phyloP scores from a whole-genome alignment of 92 coral and sea anemone species.

The Plumapathes pennacea region DNA sequence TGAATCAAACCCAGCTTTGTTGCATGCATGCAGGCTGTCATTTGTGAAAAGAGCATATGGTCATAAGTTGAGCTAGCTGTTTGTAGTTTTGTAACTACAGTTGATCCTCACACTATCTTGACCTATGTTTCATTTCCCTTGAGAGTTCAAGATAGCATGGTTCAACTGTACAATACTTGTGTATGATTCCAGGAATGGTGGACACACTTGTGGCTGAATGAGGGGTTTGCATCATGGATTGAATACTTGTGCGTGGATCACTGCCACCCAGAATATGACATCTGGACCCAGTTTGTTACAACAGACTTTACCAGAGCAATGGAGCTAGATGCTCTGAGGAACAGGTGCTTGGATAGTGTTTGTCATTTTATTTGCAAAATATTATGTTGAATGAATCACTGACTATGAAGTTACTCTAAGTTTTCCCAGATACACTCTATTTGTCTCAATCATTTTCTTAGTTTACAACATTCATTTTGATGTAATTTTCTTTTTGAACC shows the following conservation, averaged over 20 bases:
- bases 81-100: no score
- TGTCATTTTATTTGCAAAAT: neutral
- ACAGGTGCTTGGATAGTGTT: conserved; percentile 52
- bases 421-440: no score
- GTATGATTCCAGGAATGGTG: conserved; percentile 84
- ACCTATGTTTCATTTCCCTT: no score
- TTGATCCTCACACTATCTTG: no score
- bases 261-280: conserved; percentile 92
- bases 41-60: no score
- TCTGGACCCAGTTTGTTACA: conserved; percentile 99
- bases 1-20: no score
- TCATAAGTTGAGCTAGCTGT: no score
- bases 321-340: conserved; percentile 87
- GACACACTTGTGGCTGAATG: conserved; percentile 96
- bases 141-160: no score
- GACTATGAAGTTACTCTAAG: neutral
- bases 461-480: no score
- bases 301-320: conserved; percentile 84
- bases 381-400: neutral
- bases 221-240: conserved; percentile 98
- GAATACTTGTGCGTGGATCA: conserved; percentile 91
- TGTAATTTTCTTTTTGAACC: no score
- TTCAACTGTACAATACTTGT: neutral
- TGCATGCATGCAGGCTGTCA: no score
- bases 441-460: no score